Evolutionary conservation across 2,888 invertebrate genomes (phyloP).

Genomic region (Machimus rusticus): DNA sequence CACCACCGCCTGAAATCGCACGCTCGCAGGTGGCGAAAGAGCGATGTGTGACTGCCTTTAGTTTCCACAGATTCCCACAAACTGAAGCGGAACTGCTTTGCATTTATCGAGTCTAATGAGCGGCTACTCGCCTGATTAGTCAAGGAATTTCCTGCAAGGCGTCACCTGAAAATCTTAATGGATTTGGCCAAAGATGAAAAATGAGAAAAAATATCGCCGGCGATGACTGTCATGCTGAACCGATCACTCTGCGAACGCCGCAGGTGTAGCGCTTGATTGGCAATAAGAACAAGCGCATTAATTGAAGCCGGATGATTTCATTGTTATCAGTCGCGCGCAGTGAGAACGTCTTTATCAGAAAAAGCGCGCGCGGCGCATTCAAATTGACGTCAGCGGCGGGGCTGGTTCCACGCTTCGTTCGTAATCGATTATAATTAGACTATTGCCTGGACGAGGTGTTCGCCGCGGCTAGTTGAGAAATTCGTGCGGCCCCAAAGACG

Average conservation of each 20-base stretch:
- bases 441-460: slow-evolving; percentile 7
- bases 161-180: slow-evolving; percentile 29
- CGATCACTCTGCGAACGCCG: not conserved
- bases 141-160: slow-evolving; percentile 37
- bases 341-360: slow-evolving; percentile 21
- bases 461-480: not conserved
- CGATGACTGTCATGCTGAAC: not conserved
- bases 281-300: not conserved
- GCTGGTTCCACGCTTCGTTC: not conserved
- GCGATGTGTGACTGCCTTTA: slow-evolving; percentile 14
- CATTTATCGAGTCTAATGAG: slow-evolving; percentile 35
- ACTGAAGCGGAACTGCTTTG: slow-evolving; percentile 39
- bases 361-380: not conserved
- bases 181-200: slow-evolving; percentile 26
- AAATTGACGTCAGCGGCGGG: not conserved
- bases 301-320: slow-evolving; percentile 26
- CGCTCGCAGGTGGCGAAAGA: not conserved
- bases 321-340: slow-evolving; percentile 13
- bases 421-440: slow-evolving; percentile 36
- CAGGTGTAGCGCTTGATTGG: slow-evolving; percentile 23
- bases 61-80: slow-evolving; percentile 29
- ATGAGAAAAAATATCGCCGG: not conserved
- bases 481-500: not conserved
- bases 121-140: slow-evolving; percentile 9
- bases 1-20: slow-evolving; percentile 16